Conservation (phyloP, 2,888 invertebrate genomes). For the Helicoverpa assulta region DNA sequence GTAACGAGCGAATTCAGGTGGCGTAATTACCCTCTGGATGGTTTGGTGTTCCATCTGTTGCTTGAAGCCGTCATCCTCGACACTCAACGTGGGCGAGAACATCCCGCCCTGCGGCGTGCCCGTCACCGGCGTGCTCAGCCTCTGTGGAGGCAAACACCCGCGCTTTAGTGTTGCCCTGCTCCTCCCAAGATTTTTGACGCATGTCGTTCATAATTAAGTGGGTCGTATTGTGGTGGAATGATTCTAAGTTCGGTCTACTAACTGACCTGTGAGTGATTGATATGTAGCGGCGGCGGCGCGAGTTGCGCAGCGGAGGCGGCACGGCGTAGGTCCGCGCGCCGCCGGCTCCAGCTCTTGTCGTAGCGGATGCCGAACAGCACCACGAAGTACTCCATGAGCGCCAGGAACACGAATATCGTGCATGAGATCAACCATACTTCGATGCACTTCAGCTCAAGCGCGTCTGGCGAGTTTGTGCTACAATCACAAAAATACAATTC, state of each 20-base stretch:
- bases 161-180: conserved; percentile 31
- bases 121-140: conserved; percentile 85
- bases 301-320: conserved; percentile 85
- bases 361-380: conserved; percentile 92
- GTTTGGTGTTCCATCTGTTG: conserved; percentile 88
- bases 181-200: background rate
- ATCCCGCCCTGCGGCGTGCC: conserved; percentile 86
- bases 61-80: conserved; percentile 86
- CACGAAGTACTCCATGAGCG: conserved; percentile 91
- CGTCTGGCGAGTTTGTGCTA: conserved; percentile 92
- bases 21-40: conserved; percentile 86
- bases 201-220: conserved; percentile 23
- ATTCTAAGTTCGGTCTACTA: conserved; percentile 23
- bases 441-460: conserved; percentile 91
- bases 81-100: conserved; percentile 84
- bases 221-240: conserved; percentile 60
- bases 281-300: conserved; percentile 82
- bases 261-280: conserved; percentile 86
- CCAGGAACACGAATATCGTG: conserved; percentile 92
- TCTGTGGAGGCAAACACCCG: conserved; percentile 72
- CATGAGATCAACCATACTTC: conserved; percentile 92
- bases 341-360: conserved; percentile 91
- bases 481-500: conserved; percentile 51
- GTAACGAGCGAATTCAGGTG: conserved; percentile 46
- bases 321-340: conserved; percentile 82